Conservation (phyloP, 2,113 vertebrate species). For the Illadopsis cleaveri region DNA sequence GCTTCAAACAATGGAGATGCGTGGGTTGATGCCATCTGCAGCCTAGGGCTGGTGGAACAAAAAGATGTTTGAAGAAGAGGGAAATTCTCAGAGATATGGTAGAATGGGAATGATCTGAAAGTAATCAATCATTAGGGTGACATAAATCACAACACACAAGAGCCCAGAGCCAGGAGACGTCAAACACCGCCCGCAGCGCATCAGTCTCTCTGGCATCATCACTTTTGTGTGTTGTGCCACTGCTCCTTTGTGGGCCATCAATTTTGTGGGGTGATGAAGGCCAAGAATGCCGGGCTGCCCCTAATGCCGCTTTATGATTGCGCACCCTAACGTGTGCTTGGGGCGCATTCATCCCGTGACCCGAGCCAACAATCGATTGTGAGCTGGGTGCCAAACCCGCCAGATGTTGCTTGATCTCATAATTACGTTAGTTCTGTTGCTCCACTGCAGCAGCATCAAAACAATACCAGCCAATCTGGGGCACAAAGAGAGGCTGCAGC, state of each 20-base stretch:
- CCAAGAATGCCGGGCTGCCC: slow-evolving; percentile 65
- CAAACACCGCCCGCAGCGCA: slow-evolving; percentile 74
- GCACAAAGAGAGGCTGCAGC: background rate
- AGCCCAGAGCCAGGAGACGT: slow-evolving; percentile 79
- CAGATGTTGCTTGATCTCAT: slow-evolving; percentile 88
- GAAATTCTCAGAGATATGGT: slow-evolving; percentile 81
- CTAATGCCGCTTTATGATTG: slow-evolving; percentile 84
- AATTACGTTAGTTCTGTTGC: slow-evolving; percentile 72
- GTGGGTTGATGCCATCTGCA: slow-evolving; percentile 94
- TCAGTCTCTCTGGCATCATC: slow-evolving; percentile 78
- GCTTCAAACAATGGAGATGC: slow-evolving; percentile 86
- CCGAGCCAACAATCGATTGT: slow-evolving; percentile 58
- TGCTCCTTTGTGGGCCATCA: slow-evolving; percentile 58
- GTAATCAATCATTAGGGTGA: slow-evolving; percentile 89
- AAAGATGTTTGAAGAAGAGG: slow-evolving; percentile 75
- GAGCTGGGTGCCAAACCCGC: slow-evolving; percentile 65
- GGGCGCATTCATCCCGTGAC: slow-evolving; percentile 76
- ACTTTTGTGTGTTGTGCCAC: slow-evolving; percentile 81
- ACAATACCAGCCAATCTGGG: slow-evolving; percentile 69
- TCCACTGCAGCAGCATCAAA: slow-evolving; percentile 69
- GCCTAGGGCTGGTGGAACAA: slow-evolving; percentile 80
- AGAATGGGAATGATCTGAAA: slow-evolving; percentile 84
- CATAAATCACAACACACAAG: slow-evolving; percentile 86
- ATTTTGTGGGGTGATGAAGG: slow-evolving; percentile 53
- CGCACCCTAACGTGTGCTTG: slow-evolving; percentile 74